Evolutionary conservation across 1,140 invertebrate species (phyloP).

Genomic region (Lineus longissimus): DNA sequence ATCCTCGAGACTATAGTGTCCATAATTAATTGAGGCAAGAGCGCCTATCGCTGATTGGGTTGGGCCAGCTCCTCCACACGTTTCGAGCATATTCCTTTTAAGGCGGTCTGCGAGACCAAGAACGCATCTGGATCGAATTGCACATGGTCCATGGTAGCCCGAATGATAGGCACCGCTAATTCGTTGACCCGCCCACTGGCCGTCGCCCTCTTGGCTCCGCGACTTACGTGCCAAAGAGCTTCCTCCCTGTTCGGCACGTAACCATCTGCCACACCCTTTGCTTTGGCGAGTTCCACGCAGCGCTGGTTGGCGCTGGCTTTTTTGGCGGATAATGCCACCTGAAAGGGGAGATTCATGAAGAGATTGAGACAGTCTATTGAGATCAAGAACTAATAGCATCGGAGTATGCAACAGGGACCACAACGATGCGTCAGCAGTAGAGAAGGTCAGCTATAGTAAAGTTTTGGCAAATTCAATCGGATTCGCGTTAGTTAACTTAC

Average conservation of each 20-base stretch:
- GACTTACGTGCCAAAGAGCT: slow-evolving; percentile 31
- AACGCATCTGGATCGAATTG: slow-evolving; percentile 49
- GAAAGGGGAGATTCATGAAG: slow-evolving; percentile 3
- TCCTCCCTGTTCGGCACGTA: slow-evolving; percentile 34
- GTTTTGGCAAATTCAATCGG: neutral
- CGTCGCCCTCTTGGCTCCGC: slow-evolving; percentile 32
- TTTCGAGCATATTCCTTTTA: slow-evolving; percentile 36
- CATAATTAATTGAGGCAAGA: neutral
- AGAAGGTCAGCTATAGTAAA: neutral
- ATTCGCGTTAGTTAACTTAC: slow-evolving; percentile 24
- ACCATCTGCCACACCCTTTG: slow-evolving; percentile 35
- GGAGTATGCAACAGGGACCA: neutral
- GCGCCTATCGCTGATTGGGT: slow-evolving; percentile 35
- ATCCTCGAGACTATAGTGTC: no score
- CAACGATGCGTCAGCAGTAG: neutral
- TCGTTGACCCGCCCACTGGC: slow-evolving; percentile 32
- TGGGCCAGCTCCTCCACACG: slow-evolving; percentile 33
- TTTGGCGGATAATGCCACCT: slow-evolving; percentile 35
- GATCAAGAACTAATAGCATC: neutral
- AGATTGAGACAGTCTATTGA: neutral
- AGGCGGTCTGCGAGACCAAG: slow-evolving; percentile 34
- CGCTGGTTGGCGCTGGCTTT: slow-evolving; percentile 35
- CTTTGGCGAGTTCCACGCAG: slow-evolving; percentile 34
- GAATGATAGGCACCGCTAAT: slow-evolving; percentile 35
- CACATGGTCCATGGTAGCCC: slow-evolving; percentile 43